Evolutionary conservation across 1,140 invertebrate species (phyloP).

Genomic region (Conopomorpha cramerella): DNA sequence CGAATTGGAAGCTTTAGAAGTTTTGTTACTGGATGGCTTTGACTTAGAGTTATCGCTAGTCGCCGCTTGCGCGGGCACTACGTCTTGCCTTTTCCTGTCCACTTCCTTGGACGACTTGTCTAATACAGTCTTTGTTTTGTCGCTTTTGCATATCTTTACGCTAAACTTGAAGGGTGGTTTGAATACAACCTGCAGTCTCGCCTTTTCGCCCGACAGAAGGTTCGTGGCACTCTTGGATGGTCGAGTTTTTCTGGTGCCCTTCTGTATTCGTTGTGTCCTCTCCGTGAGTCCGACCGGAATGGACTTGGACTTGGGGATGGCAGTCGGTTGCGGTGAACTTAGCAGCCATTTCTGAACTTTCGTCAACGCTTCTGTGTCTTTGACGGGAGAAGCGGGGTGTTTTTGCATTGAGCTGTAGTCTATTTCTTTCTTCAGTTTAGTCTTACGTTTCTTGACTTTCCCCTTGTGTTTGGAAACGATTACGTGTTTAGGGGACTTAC

Average conservation of each 20-base stretch:
- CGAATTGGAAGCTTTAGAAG: constrained; percentile 23
- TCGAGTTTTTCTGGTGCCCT: constrained; percentile 43
- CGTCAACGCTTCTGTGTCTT: constrained; percentile 72
- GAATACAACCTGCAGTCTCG: constrained; percentile 79
- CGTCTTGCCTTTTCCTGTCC: constrained; percentile 42
- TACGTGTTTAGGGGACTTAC: constrained; percentile 49
- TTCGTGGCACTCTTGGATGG: constrained; percentile 58
- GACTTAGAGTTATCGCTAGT: constrained; percentile 20
- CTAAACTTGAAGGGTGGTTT: constrained; percentile 86
- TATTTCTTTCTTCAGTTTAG: constrained; percentile 69
- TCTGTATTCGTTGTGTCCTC: constrained; percentile 33
- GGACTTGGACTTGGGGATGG: constrained; percentile 72
- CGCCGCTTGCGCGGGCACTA: constrained; percentile 14
- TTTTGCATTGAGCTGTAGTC: constrained; percentile 74
- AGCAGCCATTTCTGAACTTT: constrained; percentile 86
- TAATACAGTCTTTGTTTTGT: constrained; percentile 55
- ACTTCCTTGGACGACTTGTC: constrained; percentile 54
- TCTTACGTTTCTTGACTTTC: constrained; percentile 47
- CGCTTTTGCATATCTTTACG: constrained; percentile 74
- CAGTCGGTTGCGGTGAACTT: constrained; percentile 66
- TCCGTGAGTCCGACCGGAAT: constrained; percentile 68
- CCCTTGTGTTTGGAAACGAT: constrained; percentile 51
- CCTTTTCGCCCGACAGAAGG: constrained; percentile 63
- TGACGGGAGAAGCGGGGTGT: constrained; percentile 46
- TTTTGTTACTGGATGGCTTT: constrained; percentile 20